Evolutionary conservation across 2,113 vertebrate species (phyloP).

Genomic region (Motacilla alba): DNA sequence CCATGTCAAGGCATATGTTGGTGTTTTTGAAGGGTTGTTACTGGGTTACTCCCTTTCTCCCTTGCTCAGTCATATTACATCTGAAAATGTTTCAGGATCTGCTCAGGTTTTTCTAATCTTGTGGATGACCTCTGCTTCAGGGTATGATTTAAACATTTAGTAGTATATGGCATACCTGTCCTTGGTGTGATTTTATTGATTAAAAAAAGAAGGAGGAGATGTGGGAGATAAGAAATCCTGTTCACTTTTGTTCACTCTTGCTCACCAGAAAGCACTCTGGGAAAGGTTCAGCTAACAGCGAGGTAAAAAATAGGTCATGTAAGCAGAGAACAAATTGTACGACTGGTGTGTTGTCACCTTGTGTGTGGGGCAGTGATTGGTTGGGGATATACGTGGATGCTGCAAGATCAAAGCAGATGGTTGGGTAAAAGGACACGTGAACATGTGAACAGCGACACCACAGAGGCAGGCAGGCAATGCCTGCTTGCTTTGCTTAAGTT

Average conservation of each 20-base stretch:
- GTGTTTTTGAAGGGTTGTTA: constrained; percentile 66
- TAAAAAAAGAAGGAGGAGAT: not conserved
- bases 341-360: not conserved
- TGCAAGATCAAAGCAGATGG: no score
- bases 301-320: not conserved
- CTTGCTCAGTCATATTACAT: constrained; percentile 18
- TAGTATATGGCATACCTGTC: not conserved
- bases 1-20: constrained; percentile 57
- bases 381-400: accelerated
- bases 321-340: not conserved
- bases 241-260: not conserved
- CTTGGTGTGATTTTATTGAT: not conserved
- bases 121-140: not conserved
- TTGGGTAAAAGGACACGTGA: not conserved
- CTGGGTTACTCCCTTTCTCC: constrained; percentile 24
- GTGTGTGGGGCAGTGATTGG: not conserved
- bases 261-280: not conserved
- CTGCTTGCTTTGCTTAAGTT: not conserved
- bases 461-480: not conserved
- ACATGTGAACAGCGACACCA: not conserved
- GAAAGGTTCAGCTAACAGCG: not conserved
- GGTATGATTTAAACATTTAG: not conserved
- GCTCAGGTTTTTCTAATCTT: constrained; percentile 74
- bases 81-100: constrained; percentile 61
- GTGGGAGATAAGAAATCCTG: not conserved